phyloP scores from a whole-genome alignment of 2,113 vertebrate genomes.

The Cichladusa arquata region DNA sequence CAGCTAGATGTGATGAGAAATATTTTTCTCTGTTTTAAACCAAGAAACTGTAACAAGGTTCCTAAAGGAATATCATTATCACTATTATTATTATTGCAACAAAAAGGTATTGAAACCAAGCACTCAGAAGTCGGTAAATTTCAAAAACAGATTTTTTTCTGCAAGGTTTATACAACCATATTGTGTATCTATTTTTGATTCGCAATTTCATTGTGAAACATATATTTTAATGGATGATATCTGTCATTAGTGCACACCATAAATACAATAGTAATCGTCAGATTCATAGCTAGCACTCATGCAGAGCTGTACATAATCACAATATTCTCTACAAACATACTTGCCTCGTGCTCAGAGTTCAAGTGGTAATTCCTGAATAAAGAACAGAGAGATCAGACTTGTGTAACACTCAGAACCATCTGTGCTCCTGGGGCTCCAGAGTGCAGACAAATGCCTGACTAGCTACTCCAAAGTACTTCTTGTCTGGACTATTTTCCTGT shows the following conservation, averaged over 20 bases:
- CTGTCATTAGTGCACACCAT: slow-evolving; percentile 10
- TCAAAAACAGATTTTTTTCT: background rate
- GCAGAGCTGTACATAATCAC: slow-evolving; percentile 49
- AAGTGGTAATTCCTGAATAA: slow-evolving; percentile 54
- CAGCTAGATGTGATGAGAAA: background rate
- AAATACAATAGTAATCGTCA: slow-evolving; percentile 28
- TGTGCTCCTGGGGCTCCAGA: slow-evolving; percentile 20
- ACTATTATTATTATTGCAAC: background rate
- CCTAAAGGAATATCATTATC: background rate
- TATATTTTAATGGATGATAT: slow-evolving; percentile 15
- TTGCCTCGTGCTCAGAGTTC: slow-evolving; percentile 35
- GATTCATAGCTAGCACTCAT: slow-evolving; percentile 38
- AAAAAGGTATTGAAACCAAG: background rate
- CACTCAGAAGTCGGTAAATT: background rate
- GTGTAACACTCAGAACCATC: slow-evolving; percentile 60
- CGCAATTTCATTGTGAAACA: background rate
- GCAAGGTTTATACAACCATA: background rate
- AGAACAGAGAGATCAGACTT: slow-evolving; percentile 56
- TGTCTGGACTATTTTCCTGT: background rate
- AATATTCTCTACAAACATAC: slow-evolving; percentile 28
- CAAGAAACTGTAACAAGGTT: background rate
- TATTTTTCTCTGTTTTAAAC: background rate
- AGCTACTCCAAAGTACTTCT: background rate
- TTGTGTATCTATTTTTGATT: slow-evolving; percentile 41
- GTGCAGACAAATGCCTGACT: background rate